phyloP scores from a whole-genome alignment of 2,797 vertebrate genomes.

The Labroides dimidiatus region DNA sequence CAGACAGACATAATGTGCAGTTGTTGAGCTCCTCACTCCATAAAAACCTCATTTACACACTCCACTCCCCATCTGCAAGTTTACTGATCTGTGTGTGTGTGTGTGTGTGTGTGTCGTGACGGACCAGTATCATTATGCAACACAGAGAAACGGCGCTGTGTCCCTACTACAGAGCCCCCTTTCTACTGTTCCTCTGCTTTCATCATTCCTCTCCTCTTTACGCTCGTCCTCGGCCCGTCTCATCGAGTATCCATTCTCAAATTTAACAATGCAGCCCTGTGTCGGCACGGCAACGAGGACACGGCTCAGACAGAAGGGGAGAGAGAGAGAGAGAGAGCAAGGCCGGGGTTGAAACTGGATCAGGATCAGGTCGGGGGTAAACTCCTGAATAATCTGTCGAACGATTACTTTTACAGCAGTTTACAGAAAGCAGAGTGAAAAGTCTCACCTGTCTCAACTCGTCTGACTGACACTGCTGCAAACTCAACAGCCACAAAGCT shows the following conservation, averaged over 20 bases:
- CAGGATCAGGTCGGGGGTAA: not conserved
- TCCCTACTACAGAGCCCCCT: slow-evolving; percentile 69
- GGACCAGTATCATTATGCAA: slow-evolving; percentile 73
- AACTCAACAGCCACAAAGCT: slow-evolving; percentile 8
- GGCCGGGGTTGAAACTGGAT: too few relatives aligned
- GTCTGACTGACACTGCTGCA: not conserved
- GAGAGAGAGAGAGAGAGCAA: slow-evolving; percentile 9
- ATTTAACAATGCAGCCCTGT: slow-evolving; percentile 68
- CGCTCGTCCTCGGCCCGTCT: slow-evolving; percentile 39
- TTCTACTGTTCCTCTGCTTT: slow-evolving; percentile 60
- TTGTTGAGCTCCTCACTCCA: slow-evolving; percentile 59
- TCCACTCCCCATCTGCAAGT: slow-evolving; percentile 50
- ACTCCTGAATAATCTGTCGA: not conserved
- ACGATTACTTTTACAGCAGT: too few relatives aligned
- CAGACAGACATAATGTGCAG: slow-evolving; percentile 55
- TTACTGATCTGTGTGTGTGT: slow-evolving; percentile 42
- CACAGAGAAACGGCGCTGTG: slow-evolving; percentile 56
- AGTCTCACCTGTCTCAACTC: too few relatives aligned
- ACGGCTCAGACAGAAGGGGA: slow-evolving; percentile 23
- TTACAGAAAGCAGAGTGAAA: too few relatives aligned
- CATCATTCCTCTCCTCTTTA: slow-evolving; percentile 50
- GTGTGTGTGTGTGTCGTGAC: slow-evolving; percentile 54
- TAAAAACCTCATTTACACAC: slow-evolving; percentile 75
- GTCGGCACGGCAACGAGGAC: slow-evolving; percentile 47
- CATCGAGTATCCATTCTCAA: slow-evolving; percentile 54